Base-by-base conservation (phyloP, 2,113 vertebrate genomes). In the Platichthys stellatus region DNA sequence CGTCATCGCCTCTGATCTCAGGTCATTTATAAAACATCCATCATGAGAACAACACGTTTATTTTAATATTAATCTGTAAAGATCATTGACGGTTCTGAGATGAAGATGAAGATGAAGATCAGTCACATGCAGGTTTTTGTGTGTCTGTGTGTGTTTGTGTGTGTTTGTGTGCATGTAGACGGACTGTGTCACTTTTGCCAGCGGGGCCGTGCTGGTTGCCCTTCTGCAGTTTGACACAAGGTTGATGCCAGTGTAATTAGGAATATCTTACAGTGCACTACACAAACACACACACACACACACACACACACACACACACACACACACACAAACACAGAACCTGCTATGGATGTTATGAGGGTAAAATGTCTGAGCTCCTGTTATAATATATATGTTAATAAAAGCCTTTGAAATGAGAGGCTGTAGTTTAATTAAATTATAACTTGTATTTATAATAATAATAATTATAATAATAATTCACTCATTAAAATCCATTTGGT, bases 171-270 rank as follows among this genome's bases (percentile, higher is more conserved):
- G 28, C 18, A 15, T 54, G 51, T 58, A 71, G 31, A 60, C 21
- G n/a, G 45, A 70, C 51, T 38, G 24, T 15, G 7, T 61, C 21
- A 7, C 24, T 74, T 53, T 65, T 58, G 69, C 70, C 68, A 49
- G 40, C 45, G 21, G 74, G 74, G 51, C 71, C 63, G 74, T 28
- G 28, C 76, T 77, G 69, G 28, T 72, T 53, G 76, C 31, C 47
- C 78, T 87, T 74, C 69, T 69, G 69, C 63, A 45, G 53, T 23
- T 62, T 64, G 74, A 73, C 69, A 63, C 58, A 69, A 80, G 72
- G 74, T 72, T 76, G 59, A 75, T 63, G 26, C 64, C 72, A 65
- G 60, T 10, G 11, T 76, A 83, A 81, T 79, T 74, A 43, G 10
- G 35, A 69, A 59, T 31, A 53, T 53, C 24, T 81, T 49, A 87